Conservation (phyloP, 2,113 vertebrate species). For the Saccopteryx bilineata region DNA sequence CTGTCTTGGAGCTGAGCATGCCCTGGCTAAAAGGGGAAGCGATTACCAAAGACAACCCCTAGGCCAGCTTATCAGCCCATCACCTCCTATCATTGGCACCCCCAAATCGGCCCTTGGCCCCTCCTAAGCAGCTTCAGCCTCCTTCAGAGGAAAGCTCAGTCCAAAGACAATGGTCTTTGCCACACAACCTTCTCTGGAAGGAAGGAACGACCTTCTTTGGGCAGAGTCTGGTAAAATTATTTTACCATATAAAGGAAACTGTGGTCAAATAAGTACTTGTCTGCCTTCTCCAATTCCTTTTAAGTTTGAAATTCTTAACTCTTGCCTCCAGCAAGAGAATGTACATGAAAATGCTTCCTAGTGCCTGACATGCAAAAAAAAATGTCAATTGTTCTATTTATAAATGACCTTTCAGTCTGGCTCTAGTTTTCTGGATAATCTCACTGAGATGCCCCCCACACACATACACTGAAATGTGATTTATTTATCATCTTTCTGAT, state of each 20-base stretch:
- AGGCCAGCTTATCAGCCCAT: not conserved
- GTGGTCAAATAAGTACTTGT: not conserved
- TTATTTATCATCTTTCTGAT: accelerated
- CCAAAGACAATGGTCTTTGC: not conserved
- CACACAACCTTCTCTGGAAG: accelerated
- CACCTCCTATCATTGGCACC: not conserved
- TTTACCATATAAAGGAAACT: not conserved
- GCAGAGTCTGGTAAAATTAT: not conserved
- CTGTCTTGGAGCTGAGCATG: accelerated
- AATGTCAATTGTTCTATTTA: not conserved
- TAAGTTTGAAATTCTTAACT: not conserved
- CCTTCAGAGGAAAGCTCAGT: not conserved
- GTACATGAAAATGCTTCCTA: not conserved
- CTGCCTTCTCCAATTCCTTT: not conserved
- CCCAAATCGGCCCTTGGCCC: not conserved
- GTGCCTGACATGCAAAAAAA: not conserved
- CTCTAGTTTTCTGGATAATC: not conserved
- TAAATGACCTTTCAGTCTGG: not conserved
- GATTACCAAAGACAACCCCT: no score
- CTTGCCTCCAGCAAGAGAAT: not conserved
- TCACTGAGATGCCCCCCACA: no score
- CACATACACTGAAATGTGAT: not conserved
- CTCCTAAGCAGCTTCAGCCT: not conserved
- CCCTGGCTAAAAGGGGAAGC: not conserved
- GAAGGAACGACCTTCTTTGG: not conserved